These are phyloP conservation scores for Lasioglossum marginatum DNA, from an alignment of 2,888 invertebrate species.

Conservation along the genomic window DNA sequence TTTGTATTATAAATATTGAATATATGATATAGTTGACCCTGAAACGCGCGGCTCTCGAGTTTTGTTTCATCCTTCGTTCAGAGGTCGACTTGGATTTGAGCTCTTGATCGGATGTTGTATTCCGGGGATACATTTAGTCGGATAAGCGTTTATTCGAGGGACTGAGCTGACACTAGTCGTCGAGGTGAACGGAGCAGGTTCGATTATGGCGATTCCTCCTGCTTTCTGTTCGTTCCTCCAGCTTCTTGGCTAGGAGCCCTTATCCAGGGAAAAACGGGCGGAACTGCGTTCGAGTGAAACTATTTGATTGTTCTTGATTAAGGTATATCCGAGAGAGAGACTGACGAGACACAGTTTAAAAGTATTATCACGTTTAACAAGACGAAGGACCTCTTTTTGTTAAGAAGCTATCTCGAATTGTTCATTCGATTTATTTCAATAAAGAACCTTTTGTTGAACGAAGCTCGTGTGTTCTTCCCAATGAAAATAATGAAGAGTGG, in stretches of 20 bases:
- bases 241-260: neutral
- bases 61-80: conserved; percentile 7
- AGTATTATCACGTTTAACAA: conserved; percentile 10
- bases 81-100: neutral
- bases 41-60: conserved; percentile 2
- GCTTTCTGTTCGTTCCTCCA: neutral
- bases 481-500: neutral
- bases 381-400: neutral
- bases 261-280: neutral
- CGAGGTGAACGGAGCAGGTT: neutral
- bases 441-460: conserved; percentile 42
- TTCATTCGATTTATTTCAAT: conserved; percentile 35
- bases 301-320: neutral
- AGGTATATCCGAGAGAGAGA: neutral
- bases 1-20: conserved; percentile 78
- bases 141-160: neutral
- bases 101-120: neutral
- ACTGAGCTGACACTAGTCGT: conserved; percentile 1
- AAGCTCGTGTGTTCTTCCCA: neutral
- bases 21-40: conserved; percentile 56
- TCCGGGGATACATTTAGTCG: neutral
- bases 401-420: conserved; percentile 13
- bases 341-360: neutral
- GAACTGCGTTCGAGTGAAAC: neutral
- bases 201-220: neutral